Base-by-base conservation (phyloP, 2,113 vertebrate species). In the Nicator chloris region DNA sequence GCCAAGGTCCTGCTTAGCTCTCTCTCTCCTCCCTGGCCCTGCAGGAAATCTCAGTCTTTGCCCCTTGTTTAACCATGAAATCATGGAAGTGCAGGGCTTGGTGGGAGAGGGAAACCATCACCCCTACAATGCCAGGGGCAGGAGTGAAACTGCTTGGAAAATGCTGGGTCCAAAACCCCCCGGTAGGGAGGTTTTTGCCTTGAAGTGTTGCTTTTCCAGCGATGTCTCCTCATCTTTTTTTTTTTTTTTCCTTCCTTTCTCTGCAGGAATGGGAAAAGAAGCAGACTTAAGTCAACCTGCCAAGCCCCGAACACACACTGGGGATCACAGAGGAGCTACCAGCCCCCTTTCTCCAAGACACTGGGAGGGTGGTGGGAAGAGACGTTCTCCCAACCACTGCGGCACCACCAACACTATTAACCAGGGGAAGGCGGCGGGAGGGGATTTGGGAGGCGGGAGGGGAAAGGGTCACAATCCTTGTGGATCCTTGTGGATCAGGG, bases 261-360 rank as follows among this genome's bases (percentile, higher is more conserved):
- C 92, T 97, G 85, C 97, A 99, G 99, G 99, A 99, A 98, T 99
- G 99, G 99, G 99, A 99, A 97, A 98, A 98, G 96, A 99, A 99
- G 97, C 99, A 98, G 96, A 98, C 98, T 92, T 99, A 98, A 96
- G 27, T 33, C 21, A 5, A 6, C 68, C 83, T 57, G 75, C 79
- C 8, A 3, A 69, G 68, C 53, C 49, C 54, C 9, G 0, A 1
- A 35, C 7, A 0, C 65, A 35, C 57, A 49, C 23, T 66, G 92
- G 86, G 91, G 83, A 82, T 90, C 91, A 82, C 2, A 1, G 51
- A 92, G 60, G 44, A 94, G 69, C 51, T 75, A 3, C 59, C 59
- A 83, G 60, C 44, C 95, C 89, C 93, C 86, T 92, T 93, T 80
- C 68, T 88, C 89, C 19, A 1, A 61, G 70, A n/a, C 47, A 0